These are phyloP conservation scores for Gymnarchus niloticus DNA, from an alignment of 2,113 vertebrate species.

Conservation along the genomic window DNA sequence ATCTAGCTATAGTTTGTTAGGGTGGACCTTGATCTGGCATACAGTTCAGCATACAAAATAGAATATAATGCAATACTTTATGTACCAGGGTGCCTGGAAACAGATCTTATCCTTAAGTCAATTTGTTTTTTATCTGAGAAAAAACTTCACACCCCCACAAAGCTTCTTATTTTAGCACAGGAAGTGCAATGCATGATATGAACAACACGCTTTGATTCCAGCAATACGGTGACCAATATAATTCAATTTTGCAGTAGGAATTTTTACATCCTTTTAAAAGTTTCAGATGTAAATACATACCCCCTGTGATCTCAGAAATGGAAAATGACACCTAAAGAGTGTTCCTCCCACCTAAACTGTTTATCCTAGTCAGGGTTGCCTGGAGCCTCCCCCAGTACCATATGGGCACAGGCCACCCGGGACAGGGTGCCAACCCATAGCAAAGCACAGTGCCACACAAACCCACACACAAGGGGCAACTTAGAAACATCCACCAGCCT, in stretches of 20 bases:
- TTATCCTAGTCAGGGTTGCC: not conserved
- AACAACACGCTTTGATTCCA: not conserved
- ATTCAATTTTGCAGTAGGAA: not conserved
- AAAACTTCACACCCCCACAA: not conserved
- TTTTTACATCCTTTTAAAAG: not conserved
- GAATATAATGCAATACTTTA: not conserved
- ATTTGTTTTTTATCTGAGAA: not conserved
- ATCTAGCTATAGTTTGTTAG: not conserved
- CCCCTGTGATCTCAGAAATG: not conserved
- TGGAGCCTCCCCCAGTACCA: not conserved
- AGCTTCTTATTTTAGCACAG: not conserved
- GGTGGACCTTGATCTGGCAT: no score
- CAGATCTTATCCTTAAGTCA: not conserved
- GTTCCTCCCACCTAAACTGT: not conserved
- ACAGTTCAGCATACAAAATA: not conserved
- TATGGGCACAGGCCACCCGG: no score
- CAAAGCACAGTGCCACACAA: no score
- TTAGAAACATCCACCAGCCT: no score
- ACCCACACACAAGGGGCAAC: no score
- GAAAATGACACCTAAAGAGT: not conserved
- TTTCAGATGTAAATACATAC: not conserved
- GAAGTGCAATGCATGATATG: not conserved
- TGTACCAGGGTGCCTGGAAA: not conserved
- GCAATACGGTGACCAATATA: not conserved
- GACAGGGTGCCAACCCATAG: no score